phyloP scores from a whole-genome alignment of 2,113 vertebrate genomes.

The Periophthalmodon schlosseri region DNA sequence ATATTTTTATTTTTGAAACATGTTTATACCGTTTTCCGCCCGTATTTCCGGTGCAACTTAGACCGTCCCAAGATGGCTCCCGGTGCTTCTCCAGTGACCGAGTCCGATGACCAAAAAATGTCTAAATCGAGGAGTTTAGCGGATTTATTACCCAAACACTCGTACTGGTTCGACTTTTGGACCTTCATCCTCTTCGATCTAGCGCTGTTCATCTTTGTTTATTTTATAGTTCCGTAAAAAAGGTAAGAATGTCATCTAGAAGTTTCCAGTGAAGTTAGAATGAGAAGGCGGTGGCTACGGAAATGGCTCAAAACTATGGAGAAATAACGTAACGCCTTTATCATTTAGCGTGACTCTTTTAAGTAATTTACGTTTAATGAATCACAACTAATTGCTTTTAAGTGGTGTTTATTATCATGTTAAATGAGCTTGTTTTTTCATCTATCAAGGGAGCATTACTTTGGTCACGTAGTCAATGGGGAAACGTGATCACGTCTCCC shows the following conservation, averaged over 20 bases:
- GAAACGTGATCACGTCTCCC: too few species aligned
- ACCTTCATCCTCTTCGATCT: constrained; percentile 84
- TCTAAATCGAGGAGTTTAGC: background rate
- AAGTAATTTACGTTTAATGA: background rate
- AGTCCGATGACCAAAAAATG: constrained; percentile 4
- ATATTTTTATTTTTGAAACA: too few species aligned
- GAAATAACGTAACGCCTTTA: background rate
- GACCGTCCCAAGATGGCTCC: background rate
- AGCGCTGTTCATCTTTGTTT: constrained; percentile 79
- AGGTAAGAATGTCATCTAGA: constrained; percentile 43
- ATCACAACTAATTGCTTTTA: background rate
- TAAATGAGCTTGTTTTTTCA: background rate
- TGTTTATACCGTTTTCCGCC: background rate
- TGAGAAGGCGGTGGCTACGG: constrained; percentile 45
- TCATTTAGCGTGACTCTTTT: background rate
- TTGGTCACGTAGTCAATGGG: background rate
- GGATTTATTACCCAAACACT: constrained; percentile 74
- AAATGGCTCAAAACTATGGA: constrained; percentile 10
- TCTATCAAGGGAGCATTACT: background rate
- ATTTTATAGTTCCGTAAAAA: constrained; percentile 71
- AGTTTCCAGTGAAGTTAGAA: constrained; percentile 13
- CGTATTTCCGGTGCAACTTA: background rate
- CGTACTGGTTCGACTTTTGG: constrained; percentile 92
- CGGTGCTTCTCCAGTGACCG: background rate
- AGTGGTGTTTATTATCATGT: background rate